Percentiles rank a stretch among this genome's conserved stretches.
Evolutionary conservation across 1,140 invertebrate species (phyloP).

Genomic region (Cyclargus thomasi): DNA sequence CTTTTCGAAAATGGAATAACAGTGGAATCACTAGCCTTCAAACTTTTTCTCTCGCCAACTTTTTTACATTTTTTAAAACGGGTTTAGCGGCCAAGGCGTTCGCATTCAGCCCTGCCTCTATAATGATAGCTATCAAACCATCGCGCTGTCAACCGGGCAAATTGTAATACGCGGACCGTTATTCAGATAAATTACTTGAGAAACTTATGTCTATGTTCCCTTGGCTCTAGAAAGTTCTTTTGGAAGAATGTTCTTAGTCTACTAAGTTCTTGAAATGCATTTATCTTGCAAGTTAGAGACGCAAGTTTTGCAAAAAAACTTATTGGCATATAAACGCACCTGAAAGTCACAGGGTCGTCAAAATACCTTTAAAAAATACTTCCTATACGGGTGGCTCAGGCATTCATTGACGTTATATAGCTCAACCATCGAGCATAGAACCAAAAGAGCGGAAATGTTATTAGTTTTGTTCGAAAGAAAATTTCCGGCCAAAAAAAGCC

Average conservation of each 20-base stretch:
- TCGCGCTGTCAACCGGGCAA: constrained; percentile 41
- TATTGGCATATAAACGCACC: no score
- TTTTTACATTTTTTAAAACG: not conserved
- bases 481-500: no score
- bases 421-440: no score
- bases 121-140: constrained; percentile 49
- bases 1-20: no score
- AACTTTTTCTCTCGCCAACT: not conserved
- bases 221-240: constrained; percentile 11
- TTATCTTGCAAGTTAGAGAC: no score
- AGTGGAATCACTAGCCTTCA: not conserved
- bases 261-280: not conserved
- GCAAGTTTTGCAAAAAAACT: no score
- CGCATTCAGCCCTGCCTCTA: constrained; percentile 29
- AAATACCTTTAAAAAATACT: no score
- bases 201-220: constrained; percentile 12
- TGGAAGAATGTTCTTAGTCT: not conserved
- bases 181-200: constrained; percentile 16
- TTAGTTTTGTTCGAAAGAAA: no score
- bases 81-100: not conserved
- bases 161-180: constrained; percentile 40
- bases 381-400: no score
- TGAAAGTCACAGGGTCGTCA: no score
- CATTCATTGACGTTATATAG: no score
- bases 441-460: no score